phyloP scores from a whole-genome alignment of 2,113 vertebrate genomes.

The Mionectes macconnelli region DNA sequence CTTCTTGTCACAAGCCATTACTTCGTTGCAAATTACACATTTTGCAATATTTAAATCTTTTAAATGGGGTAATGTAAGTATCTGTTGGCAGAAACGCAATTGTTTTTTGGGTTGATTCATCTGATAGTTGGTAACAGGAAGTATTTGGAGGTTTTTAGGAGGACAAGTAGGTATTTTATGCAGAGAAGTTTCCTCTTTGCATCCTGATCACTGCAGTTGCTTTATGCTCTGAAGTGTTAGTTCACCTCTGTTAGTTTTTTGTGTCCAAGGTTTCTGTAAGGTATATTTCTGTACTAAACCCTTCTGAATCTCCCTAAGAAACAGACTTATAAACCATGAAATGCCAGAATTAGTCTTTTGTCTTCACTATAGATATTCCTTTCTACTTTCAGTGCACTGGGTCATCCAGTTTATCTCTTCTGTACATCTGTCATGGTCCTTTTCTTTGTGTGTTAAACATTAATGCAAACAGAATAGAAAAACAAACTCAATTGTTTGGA shows the following conservation, averaged over 20 bases:
- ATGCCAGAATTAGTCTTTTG: background rate
- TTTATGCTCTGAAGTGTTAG: background rate
- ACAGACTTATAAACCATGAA: background rate
- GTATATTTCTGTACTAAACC: background rate
- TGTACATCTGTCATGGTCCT: background rate
- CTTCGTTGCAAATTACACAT: background rate
- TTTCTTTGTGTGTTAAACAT: background rate
- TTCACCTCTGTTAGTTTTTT: background rate
- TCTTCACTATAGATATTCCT: background rate
- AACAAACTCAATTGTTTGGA: background rate
- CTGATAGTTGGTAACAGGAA: background rate
- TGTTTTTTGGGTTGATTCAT: background rate
- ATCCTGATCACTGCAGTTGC: background rate
- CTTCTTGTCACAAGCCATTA: background rate
- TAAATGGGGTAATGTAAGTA: background rate
- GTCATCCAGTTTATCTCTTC: background rate
- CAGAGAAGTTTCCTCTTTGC: background rate
- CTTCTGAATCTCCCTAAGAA: background rate
- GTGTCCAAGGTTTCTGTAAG: background rate
- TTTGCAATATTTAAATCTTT: background rate
- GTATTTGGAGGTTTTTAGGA: background rate
- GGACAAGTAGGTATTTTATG: background rate
- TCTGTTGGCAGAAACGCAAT: background rate
- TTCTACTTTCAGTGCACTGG: background rate
- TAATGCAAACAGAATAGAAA: background rate